Base-by-base conservation (phyloP, 53 echinoderm and acorn worm species). In the Holothuria leucospilota region DNA sequence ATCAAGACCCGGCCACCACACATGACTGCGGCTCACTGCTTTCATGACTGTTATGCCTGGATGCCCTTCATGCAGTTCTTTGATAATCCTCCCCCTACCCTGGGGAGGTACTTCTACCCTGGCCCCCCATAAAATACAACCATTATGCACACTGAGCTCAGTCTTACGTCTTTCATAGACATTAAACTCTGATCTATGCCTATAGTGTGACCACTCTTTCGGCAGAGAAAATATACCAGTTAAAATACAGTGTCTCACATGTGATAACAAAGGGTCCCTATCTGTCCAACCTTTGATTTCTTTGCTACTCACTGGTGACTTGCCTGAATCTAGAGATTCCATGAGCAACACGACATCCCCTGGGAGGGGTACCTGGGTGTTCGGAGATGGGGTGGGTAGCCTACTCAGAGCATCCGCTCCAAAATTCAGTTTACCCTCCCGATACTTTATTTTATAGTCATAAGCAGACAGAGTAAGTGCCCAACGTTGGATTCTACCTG, bases 401-500 rank as follows among this genome's bases (percentile, higher is more conserved):
- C n/a, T n/a, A n/a, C n/a, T n/a, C n/a, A n/a, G n/a, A n/a, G n/a
- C n/a, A n/a, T n/a, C n/a, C n/a, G n/a, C n/a, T n/a, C n/a, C n/a
- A n/a, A n/a, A n/a, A n/a, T n/a, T n/a, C n/a, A n/a, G n/a, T n/a
- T n/a, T n/a, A n/a, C n/a, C n/a, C n/a, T n/a, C n/a, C n/a, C n/a
- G n/a, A n/a, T n/a, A n/a, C n/a, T n/a, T n/a, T n/a, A n/a, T n/a
- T n/a, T n/a, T n/a, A n/a, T n/a, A n/a, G n/a, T n/a, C n/a, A n/a
- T n/a, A n/a, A n/a, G 79, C 80, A 15, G 88, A 26, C 21, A 88
- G 60, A 28, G 81, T 92, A 8, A 91, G 88, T 61, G 92, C 82
- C 88, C 92, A 91, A 14, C 92, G 75, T 29, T 91, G 92, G 60
- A 88, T 85, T 18, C 89, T 59, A 52, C 86, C 86, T 23, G 86